These are phyloP conservation scores for Lamellibrachia luymesi DNA, from an alignment of 1,140 invertebrate genomes.

Conservation along the genomic window DNA sequence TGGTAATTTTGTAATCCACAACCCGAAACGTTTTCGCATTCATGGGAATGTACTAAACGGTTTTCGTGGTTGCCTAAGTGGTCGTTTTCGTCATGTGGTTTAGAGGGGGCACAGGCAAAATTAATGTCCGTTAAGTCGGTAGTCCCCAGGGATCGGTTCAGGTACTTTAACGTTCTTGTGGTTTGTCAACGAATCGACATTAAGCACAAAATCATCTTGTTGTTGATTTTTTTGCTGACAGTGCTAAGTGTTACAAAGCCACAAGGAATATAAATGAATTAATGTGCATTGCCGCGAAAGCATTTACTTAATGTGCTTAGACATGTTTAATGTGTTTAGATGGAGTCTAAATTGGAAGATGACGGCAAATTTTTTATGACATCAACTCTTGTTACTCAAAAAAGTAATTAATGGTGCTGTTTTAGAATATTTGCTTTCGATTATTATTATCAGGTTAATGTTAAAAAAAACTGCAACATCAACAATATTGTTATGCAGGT, in stretches of 20 bases:
- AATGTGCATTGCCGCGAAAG: not conserved
- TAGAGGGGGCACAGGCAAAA: not conserved
- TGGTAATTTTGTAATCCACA: not conserved
- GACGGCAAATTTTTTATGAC: not conserved
- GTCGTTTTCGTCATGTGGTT: not conserved
- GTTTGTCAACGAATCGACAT: not conserved
- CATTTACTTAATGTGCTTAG: too few relatives aligned
- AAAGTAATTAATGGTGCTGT: not conserved
- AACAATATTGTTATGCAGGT: not conserved
- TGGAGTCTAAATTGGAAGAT: not conserved
- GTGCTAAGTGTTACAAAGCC: too few relatives aligned
- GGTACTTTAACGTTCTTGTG: not conserved
- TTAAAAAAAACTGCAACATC: not conserved
- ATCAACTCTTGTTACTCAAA: not conserved
- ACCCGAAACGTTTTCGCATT: not conserved
- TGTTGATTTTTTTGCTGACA: too few relatives aligned
- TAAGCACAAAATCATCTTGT: not conserved
- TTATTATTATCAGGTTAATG: not conserved
- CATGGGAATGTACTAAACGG: not conserved
- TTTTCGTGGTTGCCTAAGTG: not conserved
- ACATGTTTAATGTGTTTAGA: not conserved
- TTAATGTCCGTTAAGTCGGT: not conserved
- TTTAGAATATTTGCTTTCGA: not conserved
- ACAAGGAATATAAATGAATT: not conserved
- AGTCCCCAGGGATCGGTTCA: not conserved